Base-by-base conservation (phyloP, 2,888 invertebrate genomes). In the Brenthis daphne region DNA sequence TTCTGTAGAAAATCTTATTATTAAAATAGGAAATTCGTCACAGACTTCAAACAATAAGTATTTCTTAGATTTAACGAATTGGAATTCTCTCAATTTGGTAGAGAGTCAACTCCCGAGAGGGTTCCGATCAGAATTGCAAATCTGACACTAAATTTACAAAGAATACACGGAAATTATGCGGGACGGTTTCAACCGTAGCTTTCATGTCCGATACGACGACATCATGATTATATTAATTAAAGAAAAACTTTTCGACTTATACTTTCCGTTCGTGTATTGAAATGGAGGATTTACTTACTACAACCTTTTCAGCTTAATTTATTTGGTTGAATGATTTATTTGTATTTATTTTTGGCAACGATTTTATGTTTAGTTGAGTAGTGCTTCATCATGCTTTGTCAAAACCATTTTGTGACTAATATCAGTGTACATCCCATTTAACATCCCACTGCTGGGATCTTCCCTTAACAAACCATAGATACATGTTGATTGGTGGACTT, bases 151-250 rank as follows among this genome's bases (percentile, higher is more conserved):
- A 87, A 87, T 86, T 86, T 83, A 80, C 85, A 86, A 88, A 88
- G 86, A 86, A 86, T 86, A 86, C 85, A 81, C 73, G 80, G 81
- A 86, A 86, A 87, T 88, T 88, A 88, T 88, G 82, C 87, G 80
- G 86, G 82, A 73, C 78, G 77, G 76, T 72, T 73, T 72, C 77
- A 73, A 77, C 75, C 72, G 76, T 76, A 79, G 79, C 80, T 77
- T 83, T 84, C 58, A 64, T 29, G 51, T 69, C 55, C 57, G n/a
- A 33, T 55, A 53, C 60, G 69, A 67, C 53, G 61, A 54, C 53
- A 64, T 72, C 57, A 54, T 51, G 63, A 63, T 69, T 67, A 60
- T 57, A 67, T 72, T 72, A 65, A 69, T 69, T 69, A 67, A 55
- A 33, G 16, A 33, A 56, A 54, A 67, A 63, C 63, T 63, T 54